Conservation (phyloP, 2,113 vertebrate species). For the Lophius piscatorius region DNA sequence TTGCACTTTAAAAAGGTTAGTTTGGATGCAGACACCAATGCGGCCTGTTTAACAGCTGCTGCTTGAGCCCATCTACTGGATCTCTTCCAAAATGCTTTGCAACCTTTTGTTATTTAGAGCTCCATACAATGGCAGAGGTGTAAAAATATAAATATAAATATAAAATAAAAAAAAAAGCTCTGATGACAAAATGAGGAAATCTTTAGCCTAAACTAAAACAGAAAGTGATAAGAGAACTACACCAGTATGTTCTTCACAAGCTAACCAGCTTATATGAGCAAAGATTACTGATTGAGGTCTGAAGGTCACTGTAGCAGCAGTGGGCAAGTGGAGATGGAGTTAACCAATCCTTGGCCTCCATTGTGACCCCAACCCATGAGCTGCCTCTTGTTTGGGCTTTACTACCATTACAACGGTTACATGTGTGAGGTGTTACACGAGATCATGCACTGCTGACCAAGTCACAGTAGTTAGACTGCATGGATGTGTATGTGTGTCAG, state of each 20-base stretch:
- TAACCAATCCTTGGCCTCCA: conserved; percentile 37
- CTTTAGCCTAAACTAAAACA: no score
- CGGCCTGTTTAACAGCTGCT: no score
- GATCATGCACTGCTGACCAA: conserved; percentile 21
- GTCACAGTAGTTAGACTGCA: conserved; percentile 4
- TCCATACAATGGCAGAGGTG: no score
- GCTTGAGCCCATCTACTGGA: no score
- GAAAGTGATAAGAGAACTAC: no score
- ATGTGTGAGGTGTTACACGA: conserved; percentile 8
- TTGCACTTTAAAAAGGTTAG: no score
- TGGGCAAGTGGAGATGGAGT: conserved; percentile 15
- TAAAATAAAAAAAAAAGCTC: no score
- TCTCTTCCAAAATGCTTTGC: no score
- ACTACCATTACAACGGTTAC: conserved; percentile 36
- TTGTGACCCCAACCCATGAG: conserved; percentile 11
- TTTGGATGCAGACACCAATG: no score
- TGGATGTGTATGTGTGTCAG: background rate
- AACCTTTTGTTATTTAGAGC: no score
- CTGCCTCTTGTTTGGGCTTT: conserved; percentile 49
- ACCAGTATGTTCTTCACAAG: background rate
- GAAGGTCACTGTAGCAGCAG: background rate
- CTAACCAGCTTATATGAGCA: conserved; percentile 11
- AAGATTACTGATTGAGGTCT: conserved; percentile 2
- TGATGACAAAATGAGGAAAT: no score
- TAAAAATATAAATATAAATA: background rate